Evolutionary conservation across 2,113 vertebrate species (phyloP).

Genomic region (Raja brachyura): DNA sequence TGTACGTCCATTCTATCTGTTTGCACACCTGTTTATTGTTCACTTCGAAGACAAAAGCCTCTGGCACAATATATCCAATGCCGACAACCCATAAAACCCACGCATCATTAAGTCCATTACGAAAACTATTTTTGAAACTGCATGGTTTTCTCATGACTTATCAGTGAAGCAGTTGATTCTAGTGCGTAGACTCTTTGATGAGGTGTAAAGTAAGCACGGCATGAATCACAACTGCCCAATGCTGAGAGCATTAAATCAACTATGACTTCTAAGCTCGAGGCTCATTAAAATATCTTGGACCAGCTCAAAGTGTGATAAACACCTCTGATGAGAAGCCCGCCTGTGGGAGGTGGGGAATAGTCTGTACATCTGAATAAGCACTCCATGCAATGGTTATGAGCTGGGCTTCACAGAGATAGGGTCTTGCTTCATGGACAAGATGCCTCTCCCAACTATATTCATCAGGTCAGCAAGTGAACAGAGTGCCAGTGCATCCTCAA

Average conservation of each 20-base stretch:
- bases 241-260: neutral
- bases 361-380: neutral
- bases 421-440: neutral
- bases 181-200: neutral
- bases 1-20: neutral
- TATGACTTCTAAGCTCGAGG: neutral
- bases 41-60: neutral
- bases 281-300: constrained; percentile 25
- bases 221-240: neutral
- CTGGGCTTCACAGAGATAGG: neutral
- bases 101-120: neutral
- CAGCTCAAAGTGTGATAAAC: neutral
- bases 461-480: neutral
- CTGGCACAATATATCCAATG: neutral
- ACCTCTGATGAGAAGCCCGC: neutral
- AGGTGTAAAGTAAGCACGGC: neutral
- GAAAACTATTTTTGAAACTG: neutral
- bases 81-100: neutral
- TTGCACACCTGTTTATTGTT: neutral
- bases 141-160: constrained; percentile 14
- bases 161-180: neutral
- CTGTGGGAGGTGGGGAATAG: neutral
- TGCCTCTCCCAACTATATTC: neutral
- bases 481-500: neutral
- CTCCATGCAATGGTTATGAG: neutral